phyloP scores from a whole-genome alignment of 2,113 vertebrate species.

The Junco hyemalis region DNA sequence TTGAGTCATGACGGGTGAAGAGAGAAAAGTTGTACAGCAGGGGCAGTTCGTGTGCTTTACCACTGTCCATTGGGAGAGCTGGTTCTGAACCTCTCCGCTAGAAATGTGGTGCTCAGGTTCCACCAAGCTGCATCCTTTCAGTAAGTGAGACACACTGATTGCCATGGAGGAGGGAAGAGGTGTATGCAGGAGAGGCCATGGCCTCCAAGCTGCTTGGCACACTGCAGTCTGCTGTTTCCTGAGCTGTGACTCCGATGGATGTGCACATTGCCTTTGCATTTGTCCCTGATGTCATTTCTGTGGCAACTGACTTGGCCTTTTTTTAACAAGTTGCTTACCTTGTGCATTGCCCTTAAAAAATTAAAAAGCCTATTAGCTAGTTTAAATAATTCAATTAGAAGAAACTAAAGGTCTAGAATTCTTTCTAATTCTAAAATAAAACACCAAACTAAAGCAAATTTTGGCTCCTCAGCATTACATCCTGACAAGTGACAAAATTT shows the following conservation, averaged over 20 bases:
- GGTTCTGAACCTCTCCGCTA: not conserved
- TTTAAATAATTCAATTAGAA: not conserved
- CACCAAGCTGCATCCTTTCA: rapidly evolving
- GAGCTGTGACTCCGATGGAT: not conserved
- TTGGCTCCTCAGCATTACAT: not conserved
- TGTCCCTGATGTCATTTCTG: not conserved
- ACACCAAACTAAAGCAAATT: not conserved
- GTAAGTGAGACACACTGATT: not conserved
- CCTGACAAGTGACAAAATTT: not conserved
- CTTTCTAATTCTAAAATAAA: not conserved
- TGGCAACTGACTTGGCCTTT: not conserved
- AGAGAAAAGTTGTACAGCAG: rapidly evolving
- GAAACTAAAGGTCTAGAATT: not conserved
- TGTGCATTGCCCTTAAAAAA: not conserved
- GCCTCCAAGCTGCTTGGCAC: not conserved
- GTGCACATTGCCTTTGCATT: not conserved
- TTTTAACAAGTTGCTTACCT: not conserved
- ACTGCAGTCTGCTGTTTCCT: not conserved
- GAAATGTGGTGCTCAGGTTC: not conserved
- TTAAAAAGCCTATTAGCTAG: not conserved
- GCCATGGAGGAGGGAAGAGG: not conserved
- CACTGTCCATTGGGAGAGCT: not conserved
- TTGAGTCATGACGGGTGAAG: not conserved
- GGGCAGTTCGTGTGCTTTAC: rapidly evolving
- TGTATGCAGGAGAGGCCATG: rapidly evolving